phyloP scores from a whole-genome alignment of 2,888 invertebrate species.

The Dolichopus griseipennis region DNA sequence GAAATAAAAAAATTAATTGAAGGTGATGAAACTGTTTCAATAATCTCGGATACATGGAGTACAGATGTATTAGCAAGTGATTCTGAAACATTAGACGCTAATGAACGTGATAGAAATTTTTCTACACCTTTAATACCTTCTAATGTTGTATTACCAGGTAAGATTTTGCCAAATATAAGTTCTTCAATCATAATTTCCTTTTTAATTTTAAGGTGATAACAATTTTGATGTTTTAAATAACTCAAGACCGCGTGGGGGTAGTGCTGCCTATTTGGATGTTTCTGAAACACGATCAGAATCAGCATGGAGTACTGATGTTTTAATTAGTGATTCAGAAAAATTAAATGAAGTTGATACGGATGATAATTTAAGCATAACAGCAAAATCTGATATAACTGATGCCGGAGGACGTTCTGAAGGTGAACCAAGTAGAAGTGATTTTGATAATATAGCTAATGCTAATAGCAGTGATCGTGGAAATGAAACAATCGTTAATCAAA shows the following conservation, averaged over 20 bases:
- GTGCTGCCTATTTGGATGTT: slow-evolving; percentile 53
- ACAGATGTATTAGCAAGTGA: slow-evolving; percentile 96
- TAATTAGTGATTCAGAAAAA: slow-evolving; percentile 85
- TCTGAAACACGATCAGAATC: slow-evolving; percentile 91
- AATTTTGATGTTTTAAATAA: slow-evolving; percentile 38
- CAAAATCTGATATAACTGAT: slow-evolving; percentile 64
- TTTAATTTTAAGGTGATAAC: slow-evolving; percentile 42
- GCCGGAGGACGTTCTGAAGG: slow-evolving; percentile 50
- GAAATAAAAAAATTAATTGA: slow-evolving; percentile 74
- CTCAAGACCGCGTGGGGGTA: slow-evolving; percentile 33
- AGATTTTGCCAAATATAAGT: not conserved
- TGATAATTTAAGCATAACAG: slow-evolving; percentile 57
- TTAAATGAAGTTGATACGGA: slow-evolving; percentile 68
- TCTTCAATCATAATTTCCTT: slow-evolving; percentile 17
- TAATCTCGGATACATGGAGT: slow-evolving; percentile 98
- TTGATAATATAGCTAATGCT: slow-evolving; percentile 10
- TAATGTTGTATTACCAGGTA: slow-evolving; percentile 40
- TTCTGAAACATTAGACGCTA: slow-evolving; percentile 83
- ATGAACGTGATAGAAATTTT: slow-evolving; percentile 50
- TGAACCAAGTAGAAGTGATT: slow-evolving; percentile 25
- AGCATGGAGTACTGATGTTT: slow-evolving; percentile 96
- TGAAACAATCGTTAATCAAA: slow-evolving; percentile 21
- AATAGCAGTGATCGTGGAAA: slow-evolving; percentile 17
- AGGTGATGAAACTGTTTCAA: slow-evolving; percentile 91
- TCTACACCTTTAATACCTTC: slow-evolving; percentile 44